Conservation (phyloP, 2,888 invertebrate genomes). For the Agrilus cyanescens region DNA sequence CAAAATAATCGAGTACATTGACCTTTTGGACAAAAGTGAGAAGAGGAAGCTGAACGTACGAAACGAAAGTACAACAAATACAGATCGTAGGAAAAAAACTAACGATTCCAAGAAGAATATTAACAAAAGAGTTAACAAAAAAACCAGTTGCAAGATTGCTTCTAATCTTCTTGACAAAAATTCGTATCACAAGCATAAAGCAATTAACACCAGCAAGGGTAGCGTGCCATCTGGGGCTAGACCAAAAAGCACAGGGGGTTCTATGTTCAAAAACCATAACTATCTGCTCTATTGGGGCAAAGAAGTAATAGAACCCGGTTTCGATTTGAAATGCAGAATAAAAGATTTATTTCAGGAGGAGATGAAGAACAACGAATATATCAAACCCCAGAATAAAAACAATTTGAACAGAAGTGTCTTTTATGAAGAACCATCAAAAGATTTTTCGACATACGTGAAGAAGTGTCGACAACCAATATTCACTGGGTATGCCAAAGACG, state of each 20-base stretch:
- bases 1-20: slow-evolving; percentile 23
- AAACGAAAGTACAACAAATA: background rate
- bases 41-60: background rate
- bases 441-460: too few relatives aligned
- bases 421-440: too few relatives aligned
- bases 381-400: too few relatives aligned
- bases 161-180: background rate
- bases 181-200: background rate
- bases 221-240: background rate
- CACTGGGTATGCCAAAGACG: too few relatives aligned
- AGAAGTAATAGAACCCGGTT: slow-evolving; percentile 28
- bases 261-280: slow-evolving; percentile 3
- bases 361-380: slow-evolving; percentile 7
- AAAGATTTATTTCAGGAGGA: slow-evolving; percentile 24
- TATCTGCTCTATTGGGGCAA: slow-evolving; percentile 22
- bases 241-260: background rate
- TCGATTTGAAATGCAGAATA: slow-evolving; percentile 29
- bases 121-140: background rate
- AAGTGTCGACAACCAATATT: too few relatives aligned
- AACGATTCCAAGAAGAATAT: background rate
- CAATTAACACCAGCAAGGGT: background rate
- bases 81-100: background rate
- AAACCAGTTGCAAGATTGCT: background rate
- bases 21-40: background rate
- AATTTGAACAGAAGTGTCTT: too few relatives aligned